Evolutionary conservation across 2,797 vertebrate species (phyloP), one percentile per base, ranked within the genome.

Genomic region (Borostomias antarcticus): DNA sequence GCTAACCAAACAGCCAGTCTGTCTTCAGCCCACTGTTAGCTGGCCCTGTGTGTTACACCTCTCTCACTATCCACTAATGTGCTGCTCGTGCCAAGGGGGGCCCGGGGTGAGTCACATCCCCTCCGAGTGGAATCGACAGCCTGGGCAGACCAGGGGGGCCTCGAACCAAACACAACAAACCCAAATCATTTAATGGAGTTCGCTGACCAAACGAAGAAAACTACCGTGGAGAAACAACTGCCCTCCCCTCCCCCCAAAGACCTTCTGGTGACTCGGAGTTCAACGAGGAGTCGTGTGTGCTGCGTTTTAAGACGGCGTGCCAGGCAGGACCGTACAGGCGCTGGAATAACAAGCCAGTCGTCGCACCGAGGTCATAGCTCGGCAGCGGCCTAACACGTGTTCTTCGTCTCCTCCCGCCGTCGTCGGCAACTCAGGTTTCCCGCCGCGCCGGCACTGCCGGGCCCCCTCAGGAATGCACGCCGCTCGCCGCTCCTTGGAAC

Each of bases 1-100:
- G 87, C 86, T 85, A 85, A 70, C 76, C 82, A 88, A 91, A 87
- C 84, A 89, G 69, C 56, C 77, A 40, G 64, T 74, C 63, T 58
- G 70, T 69, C 65, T 64, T 74, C 64, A 64, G 74, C 58, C n/a
- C 40, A 43, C 40, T 43, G 40, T 43, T 43, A 43, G 40, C 40
- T 56, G 78, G 77, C 70, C 79, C 82, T 68, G 60, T 37, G 66
- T 4, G 0, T 57, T 48, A 62, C 15, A 53, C 28, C 77, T 81
- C 81, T 73, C 72, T 83, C 80, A 79, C 75, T 81, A 68, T 58
- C 73, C 61, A 43, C 73, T 83, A 81, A 84, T 83, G 81, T 75
- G 80, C 71, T 76, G 33, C 71, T 83, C 52, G 71, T 79, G 80
- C 66, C 67, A 73, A 82, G 63, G 40, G 35, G 57, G 62, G 25